Conservation (phyloP, 2,888 invertebrate genomes). For the Eupsilia transversa region DNA sequence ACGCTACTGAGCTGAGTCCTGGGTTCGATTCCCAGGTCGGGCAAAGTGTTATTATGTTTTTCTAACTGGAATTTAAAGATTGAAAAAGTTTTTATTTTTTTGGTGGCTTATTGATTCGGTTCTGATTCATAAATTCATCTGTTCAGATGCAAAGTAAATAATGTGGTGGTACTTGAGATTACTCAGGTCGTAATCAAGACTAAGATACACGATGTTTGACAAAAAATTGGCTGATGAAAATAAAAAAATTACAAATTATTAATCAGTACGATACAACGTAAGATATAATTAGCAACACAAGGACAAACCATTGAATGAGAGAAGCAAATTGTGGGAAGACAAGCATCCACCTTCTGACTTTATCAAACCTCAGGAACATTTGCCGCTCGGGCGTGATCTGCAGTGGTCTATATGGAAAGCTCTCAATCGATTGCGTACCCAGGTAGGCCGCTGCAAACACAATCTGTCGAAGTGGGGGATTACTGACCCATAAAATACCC, state of each 20-base stretch:
- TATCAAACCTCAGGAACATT: neutral
- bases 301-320: too few species aligned
- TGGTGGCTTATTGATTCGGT: too few species aligned
- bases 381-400: neutral
- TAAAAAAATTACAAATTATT: too few species aligned
- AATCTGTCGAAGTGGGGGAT: too few species aligned
- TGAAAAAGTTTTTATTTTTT: too few species aligned
- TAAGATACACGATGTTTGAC: neutral
- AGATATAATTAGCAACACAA: neutral
- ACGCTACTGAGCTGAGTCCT: neutral
- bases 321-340: neutral
- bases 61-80: neutral
- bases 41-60: neutral
- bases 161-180: too few species aligned
- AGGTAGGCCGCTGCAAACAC: neutral
- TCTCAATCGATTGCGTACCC: neutral
- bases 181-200: neutral
- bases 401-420: neutral
- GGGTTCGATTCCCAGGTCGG: neutral
- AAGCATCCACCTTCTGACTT: neutral
- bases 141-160: neutral
- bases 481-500: neutral
- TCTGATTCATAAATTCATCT: neutral
- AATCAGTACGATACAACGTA: neutral
- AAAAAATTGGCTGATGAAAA: neutral